Evolutionary conservation across 35 echinoderm and acorn worm genomes (phyloP), one percentile per base, ranked within the genome.

Genomic region (Amphiura filiformis): DNA sequence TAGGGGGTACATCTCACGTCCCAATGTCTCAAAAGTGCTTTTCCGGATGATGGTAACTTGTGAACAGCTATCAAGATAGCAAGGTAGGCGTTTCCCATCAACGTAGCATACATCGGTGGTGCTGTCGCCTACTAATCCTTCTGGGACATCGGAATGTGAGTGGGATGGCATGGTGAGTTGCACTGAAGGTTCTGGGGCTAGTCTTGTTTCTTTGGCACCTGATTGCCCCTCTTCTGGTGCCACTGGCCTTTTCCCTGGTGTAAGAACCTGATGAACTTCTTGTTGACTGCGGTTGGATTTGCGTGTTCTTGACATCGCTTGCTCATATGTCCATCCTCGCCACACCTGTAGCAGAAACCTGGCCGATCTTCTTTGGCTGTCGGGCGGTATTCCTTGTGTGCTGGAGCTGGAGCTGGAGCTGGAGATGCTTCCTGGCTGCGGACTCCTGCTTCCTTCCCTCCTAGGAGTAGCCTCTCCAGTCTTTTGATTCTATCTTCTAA

Each of bases 61-160:
- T 20, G 93, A 95, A 34, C 89, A 84, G 78, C 93, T 88, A 56
- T 95, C 93, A 18, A 95, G 20, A 18, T 91, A 84, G 37, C 89
- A 91, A 23, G 13, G 13, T 0, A 76, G n/a, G 0, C 13, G 36
- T 40, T 20, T 31, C 7, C 82, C 76, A 80, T 91, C 85, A 0
- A 95, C 32, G 35, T 20, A 83, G 37, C 93, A 90, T 0, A 13
- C 7, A 26, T 87, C 32, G 0, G 65, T 90, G 5, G 35, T 34
- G 13, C 57, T 34, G 12, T 90, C 77, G 26, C 83, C 92, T n/a
- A 94, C 92, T 52, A 94, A 39, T 34, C 87, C 81, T 14, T 78
- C 0, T 13, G 88, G 88, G 30, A 94, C 75, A 34, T 88, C 87
- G 38, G 41, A 86, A 31, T 38, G 12, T n/a, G 77, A 28, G 49